Base-by-base conservation (phyloP, 2,113 vertebrate species). In the Oreamnos americanus region DNA sequence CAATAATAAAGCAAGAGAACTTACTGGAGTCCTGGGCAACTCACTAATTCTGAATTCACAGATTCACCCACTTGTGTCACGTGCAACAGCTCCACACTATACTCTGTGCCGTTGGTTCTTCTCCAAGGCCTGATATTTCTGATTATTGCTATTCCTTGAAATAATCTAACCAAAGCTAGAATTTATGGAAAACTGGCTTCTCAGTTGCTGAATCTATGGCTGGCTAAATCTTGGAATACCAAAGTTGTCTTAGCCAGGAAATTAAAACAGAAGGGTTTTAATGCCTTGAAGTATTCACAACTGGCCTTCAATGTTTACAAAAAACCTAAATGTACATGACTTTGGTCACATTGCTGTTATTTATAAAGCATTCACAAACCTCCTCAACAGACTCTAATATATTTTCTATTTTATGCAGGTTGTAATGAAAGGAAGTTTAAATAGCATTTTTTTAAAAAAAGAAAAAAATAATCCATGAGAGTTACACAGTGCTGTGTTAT, bases 361-460 rank as follows among this genome's bases (percentile, higher is more conserved):
- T 90, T 74, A 88, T 86, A 92, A 91, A 91, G 51, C 16, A 58
- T 67, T 93, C 55, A 10, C 39, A 93, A 71, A 90, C 94, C 96
- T 76, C 33, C 36, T 90, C 64, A 74, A 33, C 30, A 85, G 23
- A 71, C 64, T 85, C 45, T 85, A 49, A 47, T 62, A 76, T 82
- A 90, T 78, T 96, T 87, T 86, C 85, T 17, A 94, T 82, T 79
- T 87, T 92, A 84, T 92, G 92, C 43, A 53, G 47, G 43, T n/a
- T 96, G 17, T 92, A 92, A 81, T 55, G 23, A 96, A 95, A 94
- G 49, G 49, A 96, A 92, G 17, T 94, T 96, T 95, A 96, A 95
- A 91, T 11, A 89, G 67, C 57, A 82, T 91, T 67, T 43, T 47
- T 11, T 2, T 4, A 87, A 78, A 39, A 76, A 36, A 33, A 60